Conservation (phyloP, 2,797 vertebrate species). For the Phrynocephalus guinanensis region DNA sequence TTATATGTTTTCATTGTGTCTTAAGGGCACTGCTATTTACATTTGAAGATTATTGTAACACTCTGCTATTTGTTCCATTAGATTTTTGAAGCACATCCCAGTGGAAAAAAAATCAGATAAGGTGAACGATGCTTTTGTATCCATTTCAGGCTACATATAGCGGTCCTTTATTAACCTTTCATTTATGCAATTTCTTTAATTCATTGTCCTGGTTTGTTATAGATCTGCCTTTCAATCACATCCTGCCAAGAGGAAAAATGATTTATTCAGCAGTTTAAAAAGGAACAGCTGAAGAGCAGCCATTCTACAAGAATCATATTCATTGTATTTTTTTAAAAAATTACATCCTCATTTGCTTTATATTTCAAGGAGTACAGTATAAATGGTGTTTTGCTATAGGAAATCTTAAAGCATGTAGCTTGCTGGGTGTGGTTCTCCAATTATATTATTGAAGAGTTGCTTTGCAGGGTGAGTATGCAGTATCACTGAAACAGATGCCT, state of each 20-base stretch:
- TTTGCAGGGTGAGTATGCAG: constrained; percentile 11
- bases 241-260: neutral
- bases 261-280: constrained; percentile 41
- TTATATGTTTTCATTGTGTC: constrained; percentile 59
- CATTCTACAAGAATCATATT: constrained; percentile 5
- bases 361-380: neutral
- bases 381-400: constrained; percentile 25
- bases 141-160: neutral
- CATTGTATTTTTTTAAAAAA: constrained; percentile 3
- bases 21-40: constrained; percentile 63
- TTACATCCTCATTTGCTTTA: constrained; percentile 3
- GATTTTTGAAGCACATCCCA: constrained; percentile 54
- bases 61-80: constrained; percentile 50
- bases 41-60: constrained; percentile 54
- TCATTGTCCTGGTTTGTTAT: constrained; percentile 33
- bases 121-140: constrained; percentile 25
- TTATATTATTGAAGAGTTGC: neutral
- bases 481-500: neutral
- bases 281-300: neutral
- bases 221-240: constrained; percentile 6
- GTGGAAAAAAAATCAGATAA: constrained; percentile 41
- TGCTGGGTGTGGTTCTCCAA: neutral
- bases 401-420: constrained; percentile 4
- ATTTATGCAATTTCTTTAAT: constrained; percentile 23
- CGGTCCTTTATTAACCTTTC: constrained; percentile 42